These are phyloP conservation scores for Cataglyphis altisquamis DNA, from an alignment of 2,888 invertebrate genomes.

Conservation along the genomic window DNA sequence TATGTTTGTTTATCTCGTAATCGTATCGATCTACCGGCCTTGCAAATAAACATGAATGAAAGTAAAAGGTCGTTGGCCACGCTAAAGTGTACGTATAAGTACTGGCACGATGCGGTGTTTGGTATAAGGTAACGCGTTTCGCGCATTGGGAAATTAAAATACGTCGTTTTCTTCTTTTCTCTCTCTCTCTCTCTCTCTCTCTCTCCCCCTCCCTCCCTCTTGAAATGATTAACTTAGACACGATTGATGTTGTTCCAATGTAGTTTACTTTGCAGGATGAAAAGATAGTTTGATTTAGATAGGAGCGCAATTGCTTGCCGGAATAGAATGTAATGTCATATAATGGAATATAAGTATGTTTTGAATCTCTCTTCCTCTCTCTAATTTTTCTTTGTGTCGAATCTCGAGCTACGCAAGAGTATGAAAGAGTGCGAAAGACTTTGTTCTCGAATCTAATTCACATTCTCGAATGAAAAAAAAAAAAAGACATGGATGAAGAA, in stretches of 20 bases:
- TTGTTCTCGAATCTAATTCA: not conserved
- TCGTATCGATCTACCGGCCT: not conserved
- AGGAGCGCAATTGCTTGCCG: not conserved
- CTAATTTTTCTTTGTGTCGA: not conserved
- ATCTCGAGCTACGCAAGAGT: not conserved
- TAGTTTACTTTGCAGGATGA: not conserved
- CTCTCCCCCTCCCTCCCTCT: not conserved
- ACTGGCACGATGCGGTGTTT: constrained; percentile 9
- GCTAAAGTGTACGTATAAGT: not conserved
- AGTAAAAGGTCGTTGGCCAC: constrained; percentile 1
- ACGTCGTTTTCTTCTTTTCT: not conserved
- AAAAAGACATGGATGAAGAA: not conserved
- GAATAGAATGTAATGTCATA: not conserved
- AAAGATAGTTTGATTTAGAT: not conserved
- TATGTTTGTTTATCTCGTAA: constrained; percentile 4
- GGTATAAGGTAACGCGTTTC: not conserved
- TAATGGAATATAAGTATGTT: not conserved
- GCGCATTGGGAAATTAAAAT: not conserved
- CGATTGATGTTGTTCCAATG: not conserved
- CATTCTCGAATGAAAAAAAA: not conserved
- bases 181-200: too few relatives aligned
- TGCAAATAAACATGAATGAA: not conserved
- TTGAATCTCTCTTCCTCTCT: not conserved
- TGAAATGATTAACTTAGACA: not conserved
- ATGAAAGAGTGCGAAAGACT: not conserved